These are phyloP conservation scores for Rhopalosiphum nymphaeae DNA, from an alignment of 2,888 invertebrate genomes.

Conservation along the genomic window DNA sequence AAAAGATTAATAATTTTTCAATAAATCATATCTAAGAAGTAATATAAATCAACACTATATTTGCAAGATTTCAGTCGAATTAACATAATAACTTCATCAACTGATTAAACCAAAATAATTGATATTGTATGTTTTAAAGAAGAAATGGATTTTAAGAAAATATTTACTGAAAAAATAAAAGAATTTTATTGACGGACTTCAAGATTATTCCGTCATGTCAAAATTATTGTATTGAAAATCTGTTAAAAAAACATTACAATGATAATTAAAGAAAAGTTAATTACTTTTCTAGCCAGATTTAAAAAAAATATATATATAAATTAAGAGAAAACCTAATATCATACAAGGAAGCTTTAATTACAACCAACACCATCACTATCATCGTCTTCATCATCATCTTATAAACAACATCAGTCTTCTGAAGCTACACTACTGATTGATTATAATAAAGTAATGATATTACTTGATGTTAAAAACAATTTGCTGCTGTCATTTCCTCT, in stretches of 20 bases:
- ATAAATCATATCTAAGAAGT: not conserved
- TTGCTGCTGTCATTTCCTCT: slow-evolving; percentile 40
- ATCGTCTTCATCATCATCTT: not conserved
- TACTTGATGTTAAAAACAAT: slow-evolving; percentile 41
- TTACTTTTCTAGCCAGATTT: not conserved
- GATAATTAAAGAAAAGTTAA: not conserved
- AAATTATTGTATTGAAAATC: not conserved
- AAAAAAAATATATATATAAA: not conserved
- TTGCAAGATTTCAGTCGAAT: not conserved
- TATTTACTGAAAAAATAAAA: not conserved
- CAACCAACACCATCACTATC: not conserved
- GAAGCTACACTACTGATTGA: slow-evolving; percentile 30
- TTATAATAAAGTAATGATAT: slow-evolving; percentile 36
- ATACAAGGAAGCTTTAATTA: not conserved
- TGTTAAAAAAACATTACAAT: not conserved
- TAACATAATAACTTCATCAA: not conserved
- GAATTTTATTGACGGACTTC: not conserved
- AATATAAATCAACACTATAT: not conserved
- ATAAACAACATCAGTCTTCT: slow-evolving; percentile 10
- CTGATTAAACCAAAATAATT: not conserved
- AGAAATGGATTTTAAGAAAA: not conserved
- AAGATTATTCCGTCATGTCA: not conserved
- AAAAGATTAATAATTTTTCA: not conserved
- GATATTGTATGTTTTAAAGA: not conserved
- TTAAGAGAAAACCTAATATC: slow-evolving; percentile 34